Percentiles rank a stretch among this genome's conserved stretches.
These are phyloP conservation scores for Fragum whitleyi DNA, from an alignment of 2,888 invertebrate species.

Conservation along the genomic window DNA sequence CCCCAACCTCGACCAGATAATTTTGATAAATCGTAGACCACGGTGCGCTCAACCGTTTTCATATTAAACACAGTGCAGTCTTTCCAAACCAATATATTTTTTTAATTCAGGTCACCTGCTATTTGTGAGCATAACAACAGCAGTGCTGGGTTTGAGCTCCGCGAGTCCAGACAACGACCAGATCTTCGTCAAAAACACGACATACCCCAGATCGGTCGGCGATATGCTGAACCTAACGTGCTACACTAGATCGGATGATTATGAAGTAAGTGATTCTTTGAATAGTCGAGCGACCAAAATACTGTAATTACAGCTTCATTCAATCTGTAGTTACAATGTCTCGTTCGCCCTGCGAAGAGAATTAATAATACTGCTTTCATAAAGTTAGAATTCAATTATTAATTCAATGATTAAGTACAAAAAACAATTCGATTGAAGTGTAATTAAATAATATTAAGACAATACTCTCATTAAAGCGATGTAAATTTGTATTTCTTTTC, in stretches of 20 bases:
- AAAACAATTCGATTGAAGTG: no score
- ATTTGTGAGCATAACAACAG: background rate
- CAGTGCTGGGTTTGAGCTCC: background rate
- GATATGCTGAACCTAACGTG: conserved; percentile 4
- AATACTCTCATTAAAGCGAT: no score
- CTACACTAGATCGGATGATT: background rate
- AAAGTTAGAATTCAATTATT: background rate
- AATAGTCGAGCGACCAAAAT: background rate
- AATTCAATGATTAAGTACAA: no score
- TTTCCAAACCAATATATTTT: background rate
- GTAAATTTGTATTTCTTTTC: no score
- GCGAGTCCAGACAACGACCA: background rate
- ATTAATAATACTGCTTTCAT: background rate
- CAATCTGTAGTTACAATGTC: no score
- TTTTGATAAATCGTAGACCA: no score
- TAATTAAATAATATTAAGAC: no score
- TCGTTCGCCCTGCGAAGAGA: background rate
- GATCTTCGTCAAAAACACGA: conserved; percentile 6
- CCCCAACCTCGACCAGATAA: no score
- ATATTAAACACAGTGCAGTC: background rate
- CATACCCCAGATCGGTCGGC: background rate
- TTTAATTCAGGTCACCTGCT: background rate
- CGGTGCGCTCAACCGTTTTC: no score
- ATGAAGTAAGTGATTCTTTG: background rate
- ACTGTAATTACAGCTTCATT: no score